Evolutionary conservation across 2,888 invertebrate species (phyloP), one percentile per base, ranked within the genome.

Genomic region (Melieria picta): DNA sequence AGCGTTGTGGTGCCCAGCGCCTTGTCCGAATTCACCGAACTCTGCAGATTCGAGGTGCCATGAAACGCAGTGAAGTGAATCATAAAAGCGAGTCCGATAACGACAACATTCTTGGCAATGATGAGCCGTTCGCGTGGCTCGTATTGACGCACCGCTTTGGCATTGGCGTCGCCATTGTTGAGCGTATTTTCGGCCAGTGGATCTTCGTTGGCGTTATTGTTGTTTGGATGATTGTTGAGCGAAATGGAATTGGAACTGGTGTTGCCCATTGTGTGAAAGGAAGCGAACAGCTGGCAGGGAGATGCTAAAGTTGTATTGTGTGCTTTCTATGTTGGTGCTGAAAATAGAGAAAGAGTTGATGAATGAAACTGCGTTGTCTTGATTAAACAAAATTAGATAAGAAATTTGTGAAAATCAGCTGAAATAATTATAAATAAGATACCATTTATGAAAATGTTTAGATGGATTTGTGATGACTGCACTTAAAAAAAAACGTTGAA

Each of bases 1-100:
- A 96, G 87, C 0, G 95, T 95, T 77, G 93, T 93, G 3, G 94
- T 93, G 4, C 97, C 97, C 1, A 96, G 88, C 0, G 94, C 93
- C 2, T 91, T 92, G 80, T 93, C 93, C 16, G 92, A 91, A 86
- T 96, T 95, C 69, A 96, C 91, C 0, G 94, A 95, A 83, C 95
- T 95, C 87, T 94, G 94, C 56, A 94, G 88, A 86, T 94, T 94
- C 65, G 93, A 92, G 2, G 93, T 91, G 5, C 94, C 94, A 87
- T 93, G 95, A 86, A 96, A 98, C 5, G 97, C 96, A 1, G 96
- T 97, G 88, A 98, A 95, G 78, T 95, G 93, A 79, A 97, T 90
- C 91, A 97, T 93, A 87, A 97, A 97, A 0, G 95, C 95, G 73
- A 94, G 88, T 3, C 96, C 94, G 65, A 97, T 91, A 52, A 96